These are phyloP conservation scores for Spodoptera picta DNA, from an alignment of 2,888 invertebrate genomes.

Conservation along the genomic window DNA sequence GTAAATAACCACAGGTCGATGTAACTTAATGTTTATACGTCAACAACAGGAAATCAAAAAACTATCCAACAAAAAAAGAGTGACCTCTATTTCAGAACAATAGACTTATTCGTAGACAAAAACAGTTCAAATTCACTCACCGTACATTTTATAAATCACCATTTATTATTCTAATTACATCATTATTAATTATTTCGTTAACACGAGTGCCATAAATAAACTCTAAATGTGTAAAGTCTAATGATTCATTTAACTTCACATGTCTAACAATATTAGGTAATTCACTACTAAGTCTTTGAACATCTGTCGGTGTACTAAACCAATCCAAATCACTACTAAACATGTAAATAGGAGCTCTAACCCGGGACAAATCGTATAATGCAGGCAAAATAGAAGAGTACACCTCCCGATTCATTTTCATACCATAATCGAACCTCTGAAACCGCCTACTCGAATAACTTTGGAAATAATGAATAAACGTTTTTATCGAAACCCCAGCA, in stretches of 20 bases:
- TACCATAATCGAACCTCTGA: conserved; percentile 76
- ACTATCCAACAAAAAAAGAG: too few relatives aligned
- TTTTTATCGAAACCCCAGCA: conserved; percentile 75
- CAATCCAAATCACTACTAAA: conserved; percentile 77
- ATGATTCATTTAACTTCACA: conserved; percentile 67
- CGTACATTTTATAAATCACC: conserved; percentile 9
- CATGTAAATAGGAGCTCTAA: conserved; percentile 72
- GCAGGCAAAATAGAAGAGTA: conserved; percentile 72
- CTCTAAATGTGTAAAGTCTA: conserved; percentile 80
- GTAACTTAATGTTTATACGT: too few relatives aligned
- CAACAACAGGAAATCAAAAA: too few relatives aligned
- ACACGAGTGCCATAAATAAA: conserved; percentile 77
- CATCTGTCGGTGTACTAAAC: conserved; percentile 73
- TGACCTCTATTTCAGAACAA: neutral
- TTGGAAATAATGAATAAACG: conserved; percentile 78
- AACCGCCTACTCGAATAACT: conserved; percentile 72
- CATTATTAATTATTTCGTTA: conserved; percentile 71
- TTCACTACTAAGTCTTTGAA: conserved; percentile 61
- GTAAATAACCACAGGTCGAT: too few relatives aligned
- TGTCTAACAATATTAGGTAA: conserved; percentile 68
- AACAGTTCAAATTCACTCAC: neutral
- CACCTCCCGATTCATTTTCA: conserved; percentile 59
- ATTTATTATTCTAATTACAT: conserved; percentile 65
- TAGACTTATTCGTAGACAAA: neutral
- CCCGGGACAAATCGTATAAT: conserved; percentile 69